These are phyloP conservation scores for Smutsia temminckii DNA, from an alignment of 2,797 vertebrate species.

Conservation along the genomic window DNA sequence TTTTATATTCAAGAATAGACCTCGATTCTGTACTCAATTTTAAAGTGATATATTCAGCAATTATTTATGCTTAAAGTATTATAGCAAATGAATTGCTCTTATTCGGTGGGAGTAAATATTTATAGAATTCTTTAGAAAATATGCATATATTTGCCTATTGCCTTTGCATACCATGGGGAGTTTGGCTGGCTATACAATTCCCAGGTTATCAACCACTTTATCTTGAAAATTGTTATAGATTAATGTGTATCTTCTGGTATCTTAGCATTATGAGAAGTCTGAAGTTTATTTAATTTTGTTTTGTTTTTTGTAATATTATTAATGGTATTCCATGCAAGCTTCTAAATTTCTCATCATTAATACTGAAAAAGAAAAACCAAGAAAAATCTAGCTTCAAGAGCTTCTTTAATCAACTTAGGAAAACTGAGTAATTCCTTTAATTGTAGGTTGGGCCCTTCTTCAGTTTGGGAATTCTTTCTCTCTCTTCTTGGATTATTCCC, in stretches of 20 bases:
- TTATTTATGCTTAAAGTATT: not conserved
- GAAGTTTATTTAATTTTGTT: not conserved
- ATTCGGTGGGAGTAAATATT: not conserved
- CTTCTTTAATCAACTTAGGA: not conserved
- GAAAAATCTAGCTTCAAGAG: not conserved
- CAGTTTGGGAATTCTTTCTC: not conserved
- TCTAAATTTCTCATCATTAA: not conserved
- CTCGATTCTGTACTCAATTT: conserved; percentile 1
- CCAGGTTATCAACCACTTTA: not conserved
- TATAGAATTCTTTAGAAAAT: not conserved
- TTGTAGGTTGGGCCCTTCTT: not conserved
- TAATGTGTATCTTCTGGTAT: not conserved
- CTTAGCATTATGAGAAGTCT: not conserved
- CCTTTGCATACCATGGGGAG: not conserved
- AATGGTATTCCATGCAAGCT: not conserved
- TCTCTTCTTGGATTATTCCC: not conserved
- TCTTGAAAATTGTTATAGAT: not conserved
- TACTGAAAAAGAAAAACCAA: not conserved
- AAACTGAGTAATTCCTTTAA: not conserved
- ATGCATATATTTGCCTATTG: not conserved
- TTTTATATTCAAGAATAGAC: not conserved
- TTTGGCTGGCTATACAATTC: not conserved
- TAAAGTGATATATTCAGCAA: not conserved
- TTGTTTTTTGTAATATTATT: not conserved
- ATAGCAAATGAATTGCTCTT: not conserved